Base-by-base conservation (phyloP, 1,140 invertebrate species). In the Drosophila insularis region DNA sequence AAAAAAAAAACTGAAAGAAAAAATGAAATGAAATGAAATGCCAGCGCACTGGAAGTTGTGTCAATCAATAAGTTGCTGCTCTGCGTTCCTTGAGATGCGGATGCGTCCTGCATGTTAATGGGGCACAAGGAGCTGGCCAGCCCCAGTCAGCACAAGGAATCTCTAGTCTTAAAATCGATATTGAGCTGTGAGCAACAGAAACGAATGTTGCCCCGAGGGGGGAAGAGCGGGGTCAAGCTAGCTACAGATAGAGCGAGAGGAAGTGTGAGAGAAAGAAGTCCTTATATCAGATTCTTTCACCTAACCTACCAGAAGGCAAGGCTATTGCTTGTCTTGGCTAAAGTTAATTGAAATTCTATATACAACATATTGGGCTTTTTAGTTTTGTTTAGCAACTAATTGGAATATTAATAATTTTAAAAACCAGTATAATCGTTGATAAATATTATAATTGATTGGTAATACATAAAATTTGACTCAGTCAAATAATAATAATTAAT, bases 31-130 rank as follows among this genome's bases (percentile, higher is more conserved):
- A 81, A 81, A 68, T 68, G 70, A 67, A 67, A 80, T 78, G 72
- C 80, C 75, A 77, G 73, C 71, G 72, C 74, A 78, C 43, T 78
- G 85, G 75, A 89, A 90, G 87, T 87, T 90, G 82, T 90, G 87
- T 90, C 87, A 90, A 90, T 90, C 87, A 90, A 90, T 90, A 90
- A 75, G 74, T 81, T 90, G 73, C 79, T 73, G 55, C 81, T 62
- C 79, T 73, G 55, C 81, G 68, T 80, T 71, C 69, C 62, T 63
- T 40, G 60, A 43, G 67, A 90, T 76, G 87, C 74, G 82, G 67
- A 86, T 76, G 87, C 77, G 82, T 78, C 71, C 78, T 90, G 87
- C 89, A 90, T 90, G 84, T 86, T 87, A 87, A 86, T 86, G 82
- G 43, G 43, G 2, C 43, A 37, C 11, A 14, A 19, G 23, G 17